Conservation (phyloP, 2,888 invertebrate species). For the Nephrocerus scutellatus region DNA sequence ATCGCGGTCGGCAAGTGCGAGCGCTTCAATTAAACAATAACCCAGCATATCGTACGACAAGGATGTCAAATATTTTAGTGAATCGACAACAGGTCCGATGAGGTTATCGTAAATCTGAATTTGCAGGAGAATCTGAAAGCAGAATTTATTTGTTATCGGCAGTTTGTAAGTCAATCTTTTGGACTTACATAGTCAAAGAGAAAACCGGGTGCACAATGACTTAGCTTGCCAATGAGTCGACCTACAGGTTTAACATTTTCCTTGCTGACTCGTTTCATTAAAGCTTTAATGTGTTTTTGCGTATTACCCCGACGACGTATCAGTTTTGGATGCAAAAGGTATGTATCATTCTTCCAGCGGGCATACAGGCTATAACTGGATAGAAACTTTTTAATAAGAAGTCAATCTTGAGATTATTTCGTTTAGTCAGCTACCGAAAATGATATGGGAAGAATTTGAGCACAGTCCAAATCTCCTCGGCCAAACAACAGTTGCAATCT, state of each 20-base stretch:
- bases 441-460: conserved; percentile 82
- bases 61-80: conserved; percentile 89
- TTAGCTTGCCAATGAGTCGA: conserved; percentile 90
- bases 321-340: conserved; percentile 72
- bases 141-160: neutral
- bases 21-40: conserved; percentile 89
- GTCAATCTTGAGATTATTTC: conserved; percentile 1
- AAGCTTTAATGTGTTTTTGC: conserved; percentile 85
- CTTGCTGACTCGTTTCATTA: conserved; percentile 96
- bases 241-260: conserved; percentile 98
- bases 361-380: conserved; percentile 80
- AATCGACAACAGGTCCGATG: conserved; percentile 94
- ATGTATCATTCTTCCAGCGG: conserved; percentile 92
- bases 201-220: conserved; percentile 91
- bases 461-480: conserved; percentile 92
- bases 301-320: conserved; percentile 79
- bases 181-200: conserved; percentile 86
- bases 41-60: conserved; percentile 94
- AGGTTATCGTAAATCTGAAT: conserved; percentile 92
- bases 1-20: conserved; percentile 69
- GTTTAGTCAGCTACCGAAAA: conserved; percentile 50
- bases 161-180: too few relatives aligned
- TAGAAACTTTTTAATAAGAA: conserved; percentile 9
- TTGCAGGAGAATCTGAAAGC: conserved; percentile 58
- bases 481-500: conserved; percentile 91